Percentiles rank a stretch among this genome's conserved stretches.
These are phyloP conservation scores for Phasianus colchicus DNA, from an alignment of 2,113 vertebrate genomes.

Conservation along the genomic window DNA sequence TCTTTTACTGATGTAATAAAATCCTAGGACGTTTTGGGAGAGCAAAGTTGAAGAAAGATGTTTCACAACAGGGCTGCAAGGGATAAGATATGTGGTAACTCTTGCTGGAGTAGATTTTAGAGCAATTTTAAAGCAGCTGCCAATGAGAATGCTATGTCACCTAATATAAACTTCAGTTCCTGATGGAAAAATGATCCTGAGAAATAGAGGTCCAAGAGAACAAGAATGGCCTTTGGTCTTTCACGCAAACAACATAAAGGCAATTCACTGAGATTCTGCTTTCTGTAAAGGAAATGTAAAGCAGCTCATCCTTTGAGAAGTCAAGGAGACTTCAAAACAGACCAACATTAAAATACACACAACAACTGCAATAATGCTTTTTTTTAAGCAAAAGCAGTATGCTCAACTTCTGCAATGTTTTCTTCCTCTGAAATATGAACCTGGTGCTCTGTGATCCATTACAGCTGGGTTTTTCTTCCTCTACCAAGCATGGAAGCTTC, in stretches of 20 bases:
- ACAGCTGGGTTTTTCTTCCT: neutral
- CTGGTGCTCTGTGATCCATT: neutral
- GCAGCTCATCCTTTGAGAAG: neutral
- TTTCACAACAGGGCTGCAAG: constrained; percentile 42
- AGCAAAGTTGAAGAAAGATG: neutral
- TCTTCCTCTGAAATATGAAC: constrained; percentile 8
- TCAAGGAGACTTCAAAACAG: neutral
- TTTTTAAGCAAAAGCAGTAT: neutral
- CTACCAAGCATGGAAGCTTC: neutral
- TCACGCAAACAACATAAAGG: neutral
- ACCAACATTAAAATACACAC: neutral
- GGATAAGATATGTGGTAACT: neutral
- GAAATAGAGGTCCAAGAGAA: neutral
- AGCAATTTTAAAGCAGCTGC: neutral
- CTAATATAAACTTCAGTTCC: neutral
- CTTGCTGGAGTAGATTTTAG: neutral
- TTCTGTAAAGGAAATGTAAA: neutral
- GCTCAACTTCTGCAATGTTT: neutral
- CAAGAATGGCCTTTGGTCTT: neutral
- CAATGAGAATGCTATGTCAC: neutral
- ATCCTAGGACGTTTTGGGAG: neutral
- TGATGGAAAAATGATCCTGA: neutral
- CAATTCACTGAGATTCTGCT: neutral
- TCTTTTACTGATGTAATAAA: constrained; percentile 21
- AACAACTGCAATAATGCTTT: neutral